A percentile compares a stretch with the other conserved stretches of the same genome.
These are phyloP conservation scores for Brachionus manjavacas DNA, from an alignment of 1,140 invertebrate species.

Conservation along the genomic window DNA sequence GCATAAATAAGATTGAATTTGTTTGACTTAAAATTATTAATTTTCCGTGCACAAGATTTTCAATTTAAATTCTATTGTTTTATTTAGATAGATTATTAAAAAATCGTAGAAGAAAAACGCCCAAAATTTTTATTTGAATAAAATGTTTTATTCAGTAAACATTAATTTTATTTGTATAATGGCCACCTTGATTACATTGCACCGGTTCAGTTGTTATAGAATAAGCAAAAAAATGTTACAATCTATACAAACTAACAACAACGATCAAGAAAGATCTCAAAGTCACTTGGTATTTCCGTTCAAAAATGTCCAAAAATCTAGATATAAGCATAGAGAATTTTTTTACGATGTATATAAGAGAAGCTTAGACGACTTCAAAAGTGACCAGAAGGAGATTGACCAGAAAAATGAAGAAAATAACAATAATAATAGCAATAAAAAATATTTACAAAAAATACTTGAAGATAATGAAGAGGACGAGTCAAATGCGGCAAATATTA, in stretches of 20 bases:
- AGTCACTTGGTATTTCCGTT: conserved; percentile 1
- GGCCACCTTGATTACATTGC: background rate
- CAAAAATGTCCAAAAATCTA: background rate
- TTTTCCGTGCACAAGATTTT: background rate
- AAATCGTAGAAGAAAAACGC: background rate
- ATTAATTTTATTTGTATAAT: background rate
- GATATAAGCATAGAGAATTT: background rate
- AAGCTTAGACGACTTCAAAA: background rate
- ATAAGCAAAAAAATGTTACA: background rate
- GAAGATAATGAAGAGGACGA: background rate
- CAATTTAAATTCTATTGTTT: background rate
- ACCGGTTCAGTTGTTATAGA: background rate
- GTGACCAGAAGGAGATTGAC: background rate
- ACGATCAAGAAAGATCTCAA: background rate
- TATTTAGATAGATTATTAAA: background rate
- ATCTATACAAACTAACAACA: background rate
- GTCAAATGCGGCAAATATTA: background rate
- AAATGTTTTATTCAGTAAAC: background rate
- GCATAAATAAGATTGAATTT: background rate
- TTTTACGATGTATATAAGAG: conserved; percentile 13
- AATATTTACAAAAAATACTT: conserved; percentile 30
- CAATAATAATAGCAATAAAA: background rate
- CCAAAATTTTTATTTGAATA: background rate
- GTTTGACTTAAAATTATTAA: background rate
- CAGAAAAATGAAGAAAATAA: background rate